A percentile compares a stretch with the other conserved stretches of the same genome.
Conservation (phyloP, 2,888 invertebrate species). For the Acheta domesticus region DNA sequence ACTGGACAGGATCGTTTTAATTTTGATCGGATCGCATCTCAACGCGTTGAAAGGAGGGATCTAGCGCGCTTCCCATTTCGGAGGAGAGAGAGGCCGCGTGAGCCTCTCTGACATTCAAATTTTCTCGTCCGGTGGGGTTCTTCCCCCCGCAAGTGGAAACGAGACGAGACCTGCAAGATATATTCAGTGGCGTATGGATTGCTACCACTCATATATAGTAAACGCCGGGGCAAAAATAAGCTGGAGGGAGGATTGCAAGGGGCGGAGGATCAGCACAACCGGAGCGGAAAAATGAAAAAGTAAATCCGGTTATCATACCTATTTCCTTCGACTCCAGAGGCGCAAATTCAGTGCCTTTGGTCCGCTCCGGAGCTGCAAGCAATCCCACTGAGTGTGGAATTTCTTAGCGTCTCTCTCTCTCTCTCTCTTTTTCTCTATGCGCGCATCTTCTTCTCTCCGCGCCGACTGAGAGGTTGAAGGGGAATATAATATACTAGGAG, state of each 20-base stretch:
- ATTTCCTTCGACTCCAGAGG: constrained; percentile 46
- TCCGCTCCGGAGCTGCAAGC: background rate
- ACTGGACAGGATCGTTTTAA: constrained; percentile 4
- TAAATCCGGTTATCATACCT: constrained; percentile 54
- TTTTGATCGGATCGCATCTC: background rate
- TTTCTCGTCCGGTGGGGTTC: constrained; percentile 3
- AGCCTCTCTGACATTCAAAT: constrained; percentile 18
- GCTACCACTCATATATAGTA: background rate
- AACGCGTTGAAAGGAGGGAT: background rate
- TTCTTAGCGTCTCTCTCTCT: background rate
- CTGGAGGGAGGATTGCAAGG: background rate
- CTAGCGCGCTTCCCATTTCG: background rate
- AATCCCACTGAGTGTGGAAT: constrained; percentile 23
- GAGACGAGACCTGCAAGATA: constrained; percentile 9
- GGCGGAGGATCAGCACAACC: constrained; percentile 29
- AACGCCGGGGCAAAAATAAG: constrained; percentile 19
- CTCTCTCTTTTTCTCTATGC: background rate
- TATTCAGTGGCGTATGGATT: constrained; percentile 18
- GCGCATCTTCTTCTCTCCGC: background rate
- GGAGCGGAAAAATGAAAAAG: constrained; percentile 54
- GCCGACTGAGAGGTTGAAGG: background rate
- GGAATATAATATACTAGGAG: background rate
- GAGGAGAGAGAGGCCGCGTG: background rate
- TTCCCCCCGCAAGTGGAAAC: background rate
- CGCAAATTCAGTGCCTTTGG: constrained; percentile 22